Percentiles rank a stretch among this genome's conserved stretches.
phyloP scores from a whole-genome alignment of 2,888 invertebrate genomes.

The Xiphydria camelus region DNA sequence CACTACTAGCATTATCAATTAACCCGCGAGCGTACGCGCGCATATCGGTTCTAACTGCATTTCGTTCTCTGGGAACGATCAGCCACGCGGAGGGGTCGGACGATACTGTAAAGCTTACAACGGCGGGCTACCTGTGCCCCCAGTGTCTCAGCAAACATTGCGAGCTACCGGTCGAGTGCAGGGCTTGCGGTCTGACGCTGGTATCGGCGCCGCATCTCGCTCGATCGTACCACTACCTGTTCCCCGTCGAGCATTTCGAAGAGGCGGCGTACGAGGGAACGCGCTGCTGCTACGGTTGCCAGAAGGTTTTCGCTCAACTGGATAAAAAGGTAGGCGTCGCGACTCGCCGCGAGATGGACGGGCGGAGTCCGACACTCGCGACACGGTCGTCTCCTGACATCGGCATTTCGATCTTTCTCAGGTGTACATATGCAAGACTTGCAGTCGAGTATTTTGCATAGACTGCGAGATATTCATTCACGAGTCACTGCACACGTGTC shows the following conservation, averaged over 20 bases:
- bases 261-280: conserved; percentile 70
- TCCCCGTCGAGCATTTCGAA: conserved; percentile 85
- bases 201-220: conserved; percentile 98
- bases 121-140: conserved; percentile 86
- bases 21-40: conserved; percentile 1
- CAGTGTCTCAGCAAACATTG: conserved; percentile 98
- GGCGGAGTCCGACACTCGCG: too few relatives aligned
- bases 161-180: conserved; percentile 95
- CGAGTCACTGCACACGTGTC: conserved; percentile 92
- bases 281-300: conserved; percentile 74
- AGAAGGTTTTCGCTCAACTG: conserved; percentile 66
- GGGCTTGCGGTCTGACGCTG: conserved; percentile 91
- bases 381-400: too few relatives aligned
- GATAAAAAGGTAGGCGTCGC: conserved; percentile 79
- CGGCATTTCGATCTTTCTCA: conserved; percentile 61
- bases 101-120: conserved; percentile 69
- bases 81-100: conserved; percentile 82
- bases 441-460: conserved; percentile 81
- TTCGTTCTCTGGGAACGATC: too few relatives aligned
- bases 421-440: conserved; percentile 82
- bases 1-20: not conserved
- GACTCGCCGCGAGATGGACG: too few relatives aligned
- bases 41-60: too few relatives aligned
- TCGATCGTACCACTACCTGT: conserved; percentile 95
- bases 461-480: conserved; percentile 96